Base-by-base conservation (phyloP, 1,140 invertebrate species). In the Armadillidium nasatum region DNA sequence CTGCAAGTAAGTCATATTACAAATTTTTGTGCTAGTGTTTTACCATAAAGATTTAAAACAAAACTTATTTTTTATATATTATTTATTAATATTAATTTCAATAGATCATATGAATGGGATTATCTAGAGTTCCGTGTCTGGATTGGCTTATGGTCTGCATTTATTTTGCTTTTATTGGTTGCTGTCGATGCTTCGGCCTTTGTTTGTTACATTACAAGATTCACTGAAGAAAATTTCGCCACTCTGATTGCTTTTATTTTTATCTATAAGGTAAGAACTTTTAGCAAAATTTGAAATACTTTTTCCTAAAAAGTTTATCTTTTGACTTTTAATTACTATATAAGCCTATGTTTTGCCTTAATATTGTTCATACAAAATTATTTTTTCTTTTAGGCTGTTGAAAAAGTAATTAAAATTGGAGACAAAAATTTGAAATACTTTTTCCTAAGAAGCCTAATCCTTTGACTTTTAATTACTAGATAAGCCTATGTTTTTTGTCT, bases 211-310 rank as follows among this genome's bases (percentile, higher is more conserved):
- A 99, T 99, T 77, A 99, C 97, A 6, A 90, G 97, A 81, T 99
- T 99, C 84, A 99, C 97, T 0, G 97, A 99, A 87, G 97, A 99
- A 87, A 98, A 97, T 84, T 99, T 99, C 86, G 97, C 97, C 21
- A 96, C 95, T 0, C 87, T 99, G 9, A 99, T 99, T 83, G 97
- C 97, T 2, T 93, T 99, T 80, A 99, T 99, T 83, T 99, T 99
- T 86, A 97, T 99, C 84, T 96, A 95, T 84, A 98, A 99, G 89
- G 95, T 96, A 84, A 76, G 66, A 7, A 44, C 23, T 33, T 33
- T 33, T 33, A 3, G 6, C 33, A 33, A 33, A 33, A 33, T 33
- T 33, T 33, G 33, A 3, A 33, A 33, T 33, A 33, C 33, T 33
- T 33, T 33, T 3, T 33, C 6, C 6, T 33, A 3, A 33, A 33